Evolutionary conservation across 1,140 invertebrate genomes (phyloP), one percentile per base, ranked within the genome.

Genomic region (Procambarus clarkii): DNA sequence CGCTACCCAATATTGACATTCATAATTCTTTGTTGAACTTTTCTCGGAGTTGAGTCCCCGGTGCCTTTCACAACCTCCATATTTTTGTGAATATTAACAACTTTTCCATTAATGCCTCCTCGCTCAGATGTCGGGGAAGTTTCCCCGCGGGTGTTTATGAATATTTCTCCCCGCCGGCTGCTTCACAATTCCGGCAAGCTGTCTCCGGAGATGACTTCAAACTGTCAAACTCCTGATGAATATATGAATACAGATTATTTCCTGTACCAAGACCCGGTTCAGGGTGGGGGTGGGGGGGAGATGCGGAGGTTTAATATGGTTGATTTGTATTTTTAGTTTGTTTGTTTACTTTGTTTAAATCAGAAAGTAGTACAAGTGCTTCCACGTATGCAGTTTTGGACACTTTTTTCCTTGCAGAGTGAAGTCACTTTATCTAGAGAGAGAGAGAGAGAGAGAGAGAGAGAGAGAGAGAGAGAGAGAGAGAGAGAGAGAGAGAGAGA

Each of bases 71-170:
- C 69, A 71, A 50, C 54, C 13, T 64, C 81, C 81, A 83, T 84
- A 90, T 90, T 84, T 90, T 90, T 90, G 80, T 83, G 88, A 90
- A 90, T 90, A 90, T 90, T 90, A 90, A 84, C 80, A 90, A 90
- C 80, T 90, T 90, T 90, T 90, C 88, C 86, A 88, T 88, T 88
- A 88, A 88, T 88, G 64, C 60, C 80, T 74, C 86, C 79, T 71
- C 83, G 83, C 83, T 85, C 83, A 74, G 64, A 85, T 71, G 83
- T 74, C 58, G 74, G 21, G 48, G 48, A 85, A 85, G 64, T 74
- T 85, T 48, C 46, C 81, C 69, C 44, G 69, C 34, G 64, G 83
- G 64, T 85, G 83, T 85, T 85, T 85, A 85, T 85, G 64, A 85
- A 74, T 85, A 85, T 85, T 85, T 85, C 83, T 85, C 74, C 64